Base-by-base conservation (phyloP, 1,140 invertebrate species). In the Planococcus citri region DNA sequence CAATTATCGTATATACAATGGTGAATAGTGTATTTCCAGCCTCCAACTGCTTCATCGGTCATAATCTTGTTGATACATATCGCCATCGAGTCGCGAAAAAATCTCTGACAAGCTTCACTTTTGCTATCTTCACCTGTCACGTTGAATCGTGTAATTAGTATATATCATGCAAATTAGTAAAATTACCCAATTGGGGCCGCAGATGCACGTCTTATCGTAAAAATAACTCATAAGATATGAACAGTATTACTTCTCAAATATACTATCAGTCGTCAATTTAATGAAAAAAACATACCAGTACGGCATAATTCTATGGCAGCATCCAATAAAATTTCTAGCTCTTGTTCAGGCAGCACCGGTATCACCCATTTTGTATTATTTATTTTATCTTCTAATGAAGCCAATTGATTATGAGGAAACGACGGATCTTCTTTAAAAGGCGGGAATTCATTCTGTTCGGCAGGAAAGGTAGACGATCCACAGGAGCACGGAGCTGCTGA, bases 1-100 rank as follows among this genome's bases (percentile, higher is more conserved):
- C 93, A 96, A 76, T 97, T 97, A 73, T 91, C 87, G 75, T 94
- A 86, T 74, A 98, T 97, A 80, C 91, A 96, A 78, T 89, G 89
- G 79, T 97, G 95, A 76, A 97, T 97, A 79, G 97, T 96, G 76
- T 88, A 86, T 80, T 97, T 97, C 95, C 95, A 98, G 76, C 92
- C 95, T 76, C 90, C 94, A 37, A 98, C 95, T 64, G 95, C 95
- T 78, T 98, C 95, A 81, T 98, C 95, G n/a, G 95, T 97, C 74
- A 97, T 83, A 77, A 98, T 95, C 82, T 97, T 97, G 20, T 91
- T 94, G 80, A 98, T 98, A 61, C 94, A 97, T 73, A 94, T 88
- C 72, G 92, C 94, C 61, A 98, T 82, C 21, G 93, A 94, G 79
- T 97, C 94, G 74, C 91, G 86, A 81, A 95, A 96, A 83, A 97